Conservation (phyloP, 2,797 vertebrate species). For the Pogoniulus pusillus region DNA sequence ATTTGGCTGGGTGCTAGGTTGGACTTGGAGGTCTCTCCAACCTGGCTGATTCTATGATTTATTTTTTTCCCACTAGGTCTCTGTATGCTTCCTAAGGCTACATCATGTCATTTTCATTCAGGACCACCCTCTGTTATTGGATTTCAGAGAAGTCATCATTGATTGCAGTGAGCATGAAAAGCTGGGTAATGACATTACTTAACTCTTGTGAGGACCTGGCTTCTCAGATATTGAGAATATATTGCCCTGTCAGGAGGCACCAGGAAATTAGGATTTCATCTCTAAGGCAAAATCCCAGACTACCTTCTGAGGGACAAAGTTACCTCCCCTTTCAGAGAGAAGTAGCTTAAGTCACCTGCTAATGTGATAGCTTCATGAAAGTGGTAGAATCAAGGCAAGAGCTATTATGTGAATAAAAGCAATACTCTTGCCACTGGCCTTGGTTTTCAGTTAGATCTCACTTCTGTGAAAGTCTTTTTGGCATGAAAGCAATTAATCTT, state of each 20-base stretch:
- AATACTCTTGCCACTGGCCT: background rate
- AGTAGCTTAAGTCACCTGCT: background rate
- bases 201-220: background rate
- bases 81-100: background rate
- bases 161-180: background rate
- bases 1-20: too few relatives aligned
- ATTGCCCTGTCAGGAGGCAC: background rate
- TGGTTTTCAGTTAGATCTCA: background rate
- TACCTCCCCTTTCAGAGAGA: background rate
- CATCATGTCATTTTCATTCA: conserved; percentile 10
- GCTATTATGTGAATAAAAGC: background rate
- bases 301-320: background rate
- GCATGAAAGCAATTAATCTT: background rate
- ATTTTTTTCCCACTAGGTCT: background rate
- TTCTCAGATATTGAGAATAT: background rate
- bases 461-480: conserved; percentile 5
- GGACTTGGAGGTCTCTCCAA: too few relatives aligned
- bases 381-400: background rate
- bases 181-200: background rate
- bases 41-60: too few relatives aligned
- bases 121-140: background rate
- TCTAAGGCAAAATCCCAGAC: background rate
- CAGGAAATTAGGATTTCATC: background rate
- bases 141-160: background rate
- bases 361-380: background rate